A percentile compares a stretch with the other conserved stretches of the same genome.
Evolutionary conservation across 2,888 invertebrate species (phyloP).

Genomic region (Polyommatus iphigenia): DNA sequence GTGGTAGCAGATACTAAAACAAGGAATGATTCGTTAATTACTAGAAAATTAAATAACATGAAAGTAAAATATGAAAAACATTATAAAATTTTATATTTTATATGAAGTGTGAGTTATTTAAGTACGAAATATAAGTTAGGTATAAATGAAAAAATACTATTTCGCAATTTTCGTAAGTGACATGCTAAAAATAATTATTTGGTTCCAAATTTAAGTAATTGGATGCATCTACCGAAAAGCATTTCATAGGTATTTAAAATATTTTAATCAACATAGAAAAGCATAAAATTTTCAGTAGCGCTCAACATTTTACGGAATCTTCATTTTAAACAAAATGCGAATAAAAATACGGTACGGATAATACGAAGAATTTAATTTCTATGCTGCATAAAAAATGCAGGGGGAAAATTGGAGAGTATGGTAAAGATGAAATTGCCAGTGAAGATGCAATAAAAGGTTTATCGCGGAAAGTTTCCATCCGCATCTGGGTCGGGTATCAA

Average conservation of each 20-base stretch:
- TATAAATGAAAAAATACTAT: too few relatives aligned
- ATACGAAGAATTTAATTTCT: slow-evolving; percentile 15
- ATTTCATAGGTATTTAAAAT: too few relatives aligned
- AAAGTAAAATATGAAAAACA: too few relatives aligned
- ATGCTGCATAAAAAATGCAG: slow-evolving; percentile 22
- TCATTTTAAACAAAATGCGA: not conserved
- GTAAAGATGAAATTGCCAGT: slow-evolving; percentile 32
- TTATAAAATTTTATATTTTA: too few relatives aligned
- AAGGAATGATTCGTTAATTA: not conserved
- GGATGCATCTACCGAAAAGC: too few relatives aligned
- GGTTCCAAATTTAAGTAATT: too few relatives aligned
- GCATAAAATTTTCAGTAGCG: not conserved
- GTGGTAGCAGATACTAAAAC: not conserved
- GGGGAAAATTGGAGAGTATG: slow-evolving; percentile 29
- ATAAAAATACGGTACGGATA: not conserved
- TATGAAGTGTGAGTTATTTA: too few relatives aligned
- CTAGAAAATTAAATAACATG: too few relatives aligned
- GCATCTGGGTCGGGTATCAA: slow-evolving; percentile 43
- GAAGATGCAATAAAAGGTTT: slow-evolving; percentile 34
- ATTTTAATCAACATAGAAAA: not conserved
- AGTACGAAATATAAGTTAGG: too few relatives aligned
- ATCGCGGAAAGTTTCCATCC: slow-evolving; percentile 33
- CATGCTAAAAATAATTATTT: too few relatives aligned
- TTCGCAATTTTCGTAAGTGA: too few relatives aligned
- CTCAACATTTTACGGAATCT: not conserved